These are phyloP conservation scores for Axea sp. DNA, from an alignment of 2,888 invertebrate species.

Conservation along the genomic window DNA sequence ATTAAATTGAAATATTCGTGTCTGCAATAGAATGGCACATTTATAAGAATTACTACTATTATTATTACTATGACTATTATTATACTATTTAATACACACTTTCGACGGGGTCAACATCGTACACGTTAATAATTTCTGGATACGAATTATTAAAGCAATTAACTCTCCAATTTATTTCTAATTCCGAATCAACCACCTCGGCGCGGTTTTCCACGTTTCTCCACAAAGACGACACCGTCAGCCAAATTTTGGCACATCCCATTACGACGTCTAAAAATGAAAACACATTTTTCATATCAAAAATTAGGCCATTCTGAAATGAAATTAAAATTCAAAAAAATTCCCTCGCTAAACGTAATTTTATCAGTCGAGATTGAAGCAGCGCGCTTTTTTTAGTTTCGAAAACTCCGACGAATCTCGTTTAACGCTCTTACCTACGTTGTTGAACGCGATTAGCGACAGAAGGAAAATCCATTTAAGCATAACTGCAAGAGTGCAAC, in stretches of 20 bases:
- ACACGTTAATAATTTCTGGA: constrained; percentile 76
- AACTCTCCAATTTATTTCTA: constrained; percentile 69
- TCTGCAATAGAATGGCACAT: no score
- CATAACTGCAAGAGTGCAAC: constrained; percentile 64
- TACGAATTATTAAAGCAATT: constrained; percentile 71
- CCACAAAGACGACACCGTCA: constrained; percentile 81
- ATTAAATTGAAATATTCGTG: no score
- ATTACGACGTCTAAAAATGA: constrained; percentile 65
- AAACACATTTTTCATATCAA: neutral
- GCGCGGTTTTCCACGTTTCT: constrained; percentile 71
- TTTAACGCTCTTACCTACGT: constrained; percentile 66
- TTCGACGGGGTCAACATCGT: constrained; percentile 73
- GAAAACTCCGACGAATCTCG: no score
- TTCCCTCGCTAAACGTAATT: no score
- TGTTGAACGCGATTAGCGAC: constrained; percentile 64
- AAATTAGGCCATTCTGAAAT: no score
- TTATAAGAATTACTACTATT: no score
- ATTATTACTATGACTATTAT: no score
- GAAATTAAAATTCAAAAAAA: no score
- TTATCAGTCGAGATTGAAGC: no score
- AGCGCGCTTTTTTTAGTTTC: no score
- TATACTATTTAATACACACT: no score
- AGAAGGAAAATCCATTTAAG: constrained; percentile 65
- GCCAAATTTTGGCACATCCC: constrained; percentile 80
- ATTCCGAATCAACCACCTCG: constrained; percentile 78